Evolutionary conservation across 2,113 vertebrate species (phyloP).

Genomic region (Ictalurus punctatus): DNA sequence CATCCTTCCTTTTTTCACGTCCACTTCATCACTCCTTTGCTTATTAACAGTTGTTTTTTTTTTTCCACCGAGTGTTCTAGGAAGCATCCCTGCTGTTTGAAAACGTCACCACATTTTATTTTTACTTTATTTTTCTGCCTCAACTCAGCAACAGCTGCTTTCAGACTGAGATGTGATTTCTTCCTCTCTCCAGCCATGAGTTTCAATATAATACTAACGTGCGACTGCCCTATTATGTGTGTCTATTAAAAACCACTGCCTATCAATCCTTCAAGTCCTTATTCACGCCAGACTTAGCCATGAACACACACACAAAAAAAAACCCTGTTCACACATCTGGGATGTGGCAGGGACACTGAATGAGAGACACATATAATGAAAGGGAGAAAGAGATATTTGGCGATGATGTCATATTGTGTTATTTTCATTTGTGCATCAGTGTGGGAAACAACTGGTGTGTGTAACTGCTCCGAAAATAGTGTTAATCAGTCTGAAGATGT

Average conservation of each 20-base stretch:
- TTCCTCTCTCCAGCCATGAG: not conserved
- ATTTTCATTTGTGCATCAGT: not conserved
- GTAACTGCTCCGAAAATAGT: slow-evolving; percentile 7
- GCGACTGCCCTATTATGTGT: not conserved
- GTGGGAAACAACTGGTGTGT: not conserved
- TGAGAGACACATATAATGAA: not conserved
- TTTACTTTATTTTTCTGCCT: slow-evolving; percentile 12
- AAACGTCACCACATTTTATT: slow-evolving; percentile 25
- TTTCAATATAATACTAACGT: not conserved
- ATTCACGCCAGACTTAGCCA: not conserved
- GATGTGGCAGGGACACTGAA: not conserved
- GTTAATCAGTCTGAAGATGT: not conserved
- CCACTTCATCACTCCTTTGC: not conserved
- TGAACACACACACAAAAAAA: not conserved
- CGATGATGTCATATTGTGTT: not conserved
- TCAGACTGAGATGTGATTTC: not conserved
- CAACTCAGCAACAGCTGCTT: slow-evolving; percentile 1
- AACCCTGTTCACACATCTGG: not conserved
- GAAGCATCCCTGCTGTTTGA: slow-evolving; percentile 5
- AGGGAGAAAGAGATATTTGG: not conserved
- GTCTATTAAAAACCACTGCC: slow-evolving; percentile 24
- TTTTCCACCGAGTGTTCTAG: not conserved
- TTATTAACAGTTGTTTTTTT: not conserved
- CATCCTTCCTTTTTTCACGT: not conserved
- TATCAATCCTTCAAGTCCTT: not conserved